These are phyloP conservation scores for Beris morrisii DNA, from an alignment of 2,888 invertebrate genomes.

Conservation along the genomic window DNA sequence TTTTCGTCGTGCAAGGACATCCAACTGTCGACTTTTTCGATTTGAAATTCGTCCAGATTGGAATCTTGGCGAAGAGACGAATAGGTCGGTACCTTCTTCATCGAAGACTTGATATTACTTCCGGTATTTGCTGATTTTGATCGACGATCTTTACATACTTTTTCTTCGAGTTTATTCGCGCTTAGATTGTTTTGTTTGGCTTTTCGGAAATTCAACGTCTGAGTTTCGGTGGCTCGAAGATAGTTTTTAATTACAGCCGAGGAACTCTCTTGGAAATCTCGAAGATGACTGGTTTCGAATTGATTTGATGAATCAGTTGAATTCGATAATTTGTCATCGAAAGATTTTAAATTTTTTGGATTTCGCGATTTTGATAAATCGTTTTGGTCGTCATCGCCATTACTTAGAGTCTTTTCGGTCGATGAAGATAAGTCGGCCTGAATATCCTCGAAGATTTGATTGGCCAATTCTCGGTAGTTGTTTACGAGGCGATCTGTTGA, in stretches of 20 bases:
- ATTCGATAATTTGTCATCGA: conserved; percentile 12
- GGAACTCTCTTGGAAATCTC: conserved; percentile 15
- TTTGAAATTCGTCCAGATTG: conserved; percentile 53
- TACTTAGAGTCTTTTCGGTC: conserved; percentile 7
- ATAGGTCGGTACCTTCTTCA: conserved; percentile 43
- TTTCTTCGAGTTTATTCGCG: conserved; percentile 28
- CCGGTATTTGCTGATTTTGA: conserved; percentile 38
- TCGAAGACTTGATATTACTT: neutral
- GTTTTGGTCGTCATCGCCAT: neutral
- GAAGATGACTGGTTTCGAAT: conserved; percentile 13
- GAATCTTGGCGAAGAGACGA: conserved; percentile 49
- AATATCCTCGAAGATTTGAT: conserved; percentile 26
- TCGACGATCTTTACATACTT: conserved; percentile 35
- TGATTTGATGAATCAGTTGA: conserved; percentile 20
- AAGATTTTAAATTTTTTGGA: neutral
- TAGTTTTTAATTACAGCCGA: conserved; percentile 52
- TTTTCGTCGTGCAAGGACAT: conserved; percentile 51
- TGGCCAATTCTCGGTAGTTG: conserved; percentile 21
- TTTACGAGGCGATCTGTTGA: conserved; percentile 19
- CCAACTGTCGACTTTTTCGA: conserved; percentile 57
- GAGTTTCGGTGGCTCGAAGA: conserved; percentile 47
- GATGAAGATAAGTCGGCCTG: conserved; percentile 14
- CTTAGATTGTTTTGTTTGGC: conserved; percentile 49
- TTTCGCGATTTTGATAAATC: conserved; percentile 5
- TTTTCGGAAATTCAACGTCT: conserved; percentile 41